A percentile compares a stretch with the other conserved stretches of the same genome.
Conservation (phyloP, 1,140 invertebrate genomes). For the Bursaphelenchus mucronatus region DNA sequence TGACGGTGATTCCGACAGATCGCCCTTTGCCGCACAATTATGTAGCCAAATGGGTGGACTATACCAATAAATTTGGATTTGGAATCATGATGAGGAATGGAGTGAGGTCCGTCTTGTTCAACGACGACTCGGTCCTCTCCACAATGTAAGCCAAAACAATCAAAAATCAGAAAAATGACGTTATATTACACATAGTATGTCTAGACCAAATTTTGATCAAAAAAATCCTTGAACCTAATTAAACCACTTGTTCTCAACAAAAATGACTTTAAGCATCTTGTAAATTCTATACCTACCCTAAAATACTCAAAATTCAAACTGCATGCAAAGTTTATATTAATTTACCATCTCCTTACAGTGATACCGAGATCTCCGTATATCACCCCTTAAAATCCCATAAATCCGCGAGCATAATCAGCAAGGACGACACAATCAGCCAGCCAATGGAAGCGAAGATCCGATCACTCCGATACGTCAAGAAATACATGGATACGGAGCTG, state of each 20-base stretch:
- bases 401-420: constrained; percentile 11
- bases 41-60: constrained; percentile 47
- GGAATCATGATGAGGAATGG: constrained; percentile 38
- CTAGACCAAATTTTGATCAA: not conserved
- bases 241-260: too few relatives aligned
- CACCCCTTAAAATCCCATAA: constrained; percentile 24
- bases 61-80: constrained; percentile 51
- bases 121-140: constrained; percentile 39
- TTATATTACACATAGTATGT: too few relatives aligned
- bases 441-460: constrained; percentile 25
- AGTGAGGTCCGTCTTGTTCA: constrained; percentile 36
- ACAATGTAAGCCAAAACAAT: constrained; percentile 20
- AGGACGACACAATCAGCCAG: constrained; percentile 4
- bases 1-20: constrained; percentile 18
- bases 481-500: constrained; percentile 37
- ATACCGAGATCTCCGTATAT: constrained; percentile 27
- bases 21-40: constrained; percentile 28
- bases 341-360: constrained; percentile 16
- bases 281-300: too few relatives aligned
- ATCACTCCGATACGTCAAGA: constrained; percentile 34
- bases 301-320: too few relatives aligned
- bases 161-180: not conserved
- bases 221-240: not conserved
- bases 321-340: not conserved
- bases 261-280: too few relatives aligned